Percentiles rank a stretch among this genome's conserved stretches.
Evolutionary conservation across 2,113 vertebrate species (phyloP).

Genomic region (Cyrtonyx montezumae): DNA sequence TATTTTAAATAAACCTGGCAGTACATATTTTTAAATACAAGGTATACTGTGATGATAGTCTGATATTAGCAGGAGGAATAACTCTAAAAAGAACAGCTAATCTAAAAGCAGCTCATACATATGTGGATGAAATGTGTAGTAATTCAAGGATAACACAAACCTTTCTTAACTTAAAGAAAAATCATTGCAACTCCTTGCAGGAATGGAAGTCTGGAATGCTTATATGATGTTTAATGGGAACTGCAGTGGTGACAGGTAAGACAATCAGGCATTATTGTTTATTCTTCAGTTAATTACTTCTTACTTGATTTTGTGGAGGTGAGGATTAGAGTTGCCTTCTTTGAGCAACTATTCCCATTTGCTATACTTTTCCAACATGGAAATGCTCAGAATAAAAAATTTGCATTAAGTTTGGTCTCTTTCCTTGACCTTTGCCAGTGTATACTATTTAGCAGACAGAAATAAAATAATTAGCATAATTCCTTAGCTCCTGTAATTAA

Average conservation of each 20-base stretch:
- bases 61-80: neutral
- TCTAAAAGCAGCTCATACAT: neutral
- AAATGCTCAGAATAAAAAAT: neutral
- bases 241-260: neutral
- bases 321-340: neutral
- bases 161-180: constrained; percentile 28
- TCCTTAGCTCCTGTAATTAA: neutral
- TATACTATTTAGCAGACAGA: neutral
- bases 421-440: neutral
- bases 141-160: constrained; percentile 5
- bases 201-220: neutral
- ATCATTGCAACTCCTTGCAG: constrained; percentile 11
- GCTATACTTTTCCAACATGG: neutral
- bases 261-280: neutral
- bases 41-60: neutral
- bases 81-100: neutral
- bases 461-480: neutral
- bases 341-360: neutral
- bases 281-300: constrained; percentile 21
- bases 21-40: neutral
- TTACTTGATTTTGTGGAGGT: neutral
- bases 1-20: neutral
- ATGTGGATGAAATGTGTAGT: neutral
- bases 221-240: constrained; percentile 18
- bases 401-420: neutral